Evolutionary conservation across 53 echinoderm and acorn worm genomes (phyloP).

Genomic region (Echinarachnius parma): DNA sequence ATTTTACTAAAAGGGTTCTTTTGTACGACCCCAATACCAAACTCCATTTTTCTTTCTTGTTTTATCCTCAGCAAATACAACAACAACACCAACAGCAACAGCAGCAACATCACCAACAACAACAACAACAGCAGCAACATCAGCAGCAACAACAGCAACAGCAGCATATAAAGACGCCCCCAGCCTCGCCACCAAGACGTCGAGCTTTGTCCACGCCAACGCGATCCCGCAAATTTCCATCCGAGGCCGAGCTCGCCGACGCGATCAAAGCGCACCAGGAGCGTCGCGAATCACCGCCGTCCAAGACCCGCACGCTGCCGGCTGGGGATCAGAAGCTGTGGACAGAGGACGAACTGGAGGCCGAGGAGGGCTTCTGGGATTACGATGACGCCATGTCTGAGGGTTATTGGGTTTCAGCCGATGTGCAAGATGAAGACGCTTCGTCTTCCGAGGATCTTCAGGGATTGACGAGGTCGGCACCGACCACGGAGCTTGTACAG

Average conservation of each 20-base stretch:
- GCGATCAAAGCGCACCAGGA: slow-evolving; percentile 61
- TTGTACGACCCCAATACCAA: slow-evolving; percentile 10
- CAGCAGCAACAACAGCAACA: slow-evolving; percentile 54
- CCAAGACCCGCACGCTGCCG: slow-evolving; percentile 76
- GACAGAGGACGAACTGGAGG: slow-evolving; percentile 50
- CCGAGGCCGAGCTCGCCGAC: slow-evolving; percentile 58
- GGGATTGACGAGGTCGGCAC: slow-evolving; percentile 25
- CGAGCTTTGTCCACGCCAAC: slow-evolving; percentile 81
- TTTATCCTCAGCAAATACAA: slow-evolving; percentile 44
- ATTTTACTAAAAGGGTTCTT: too few relatives aligned
- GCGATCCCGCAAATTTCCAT: slow-evolving; percentile 61
- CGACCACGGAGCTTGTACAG: slow-evolving; percentile 31
- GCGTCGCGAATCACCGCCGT: slow-evolving; percentile 37
- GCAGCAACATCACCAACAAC: too few relatives aligned
- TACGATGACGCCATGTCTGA: slow-evolving; percentile 41
- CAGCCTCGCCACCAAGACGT: slow-evolving; percentile 51
- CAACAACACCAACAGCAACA: slow-evolving; percentile 46
- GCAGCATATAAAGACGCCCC: slow-evolving; percentile 39
- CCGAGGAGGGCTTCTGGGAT: slow-evolving; percentile 47
- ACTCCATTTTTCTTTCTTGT: slow-evolving; percentile 46
- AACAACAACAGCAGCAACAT: slow-evolving; percentile 43
- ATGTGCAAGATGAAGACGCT: background rate
- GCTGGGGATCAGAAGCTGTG: slow-evolving; percentile 62
- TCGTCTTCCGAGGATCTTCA: slow-evolving; percentile 30
- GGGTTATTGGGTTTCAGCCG: slow-evolving; percentile 29